Base-by-base conservation (phyloP, 37 sponge, comb jelly and placozoan genomes). In the Lycopodina hypogea region DNA sequence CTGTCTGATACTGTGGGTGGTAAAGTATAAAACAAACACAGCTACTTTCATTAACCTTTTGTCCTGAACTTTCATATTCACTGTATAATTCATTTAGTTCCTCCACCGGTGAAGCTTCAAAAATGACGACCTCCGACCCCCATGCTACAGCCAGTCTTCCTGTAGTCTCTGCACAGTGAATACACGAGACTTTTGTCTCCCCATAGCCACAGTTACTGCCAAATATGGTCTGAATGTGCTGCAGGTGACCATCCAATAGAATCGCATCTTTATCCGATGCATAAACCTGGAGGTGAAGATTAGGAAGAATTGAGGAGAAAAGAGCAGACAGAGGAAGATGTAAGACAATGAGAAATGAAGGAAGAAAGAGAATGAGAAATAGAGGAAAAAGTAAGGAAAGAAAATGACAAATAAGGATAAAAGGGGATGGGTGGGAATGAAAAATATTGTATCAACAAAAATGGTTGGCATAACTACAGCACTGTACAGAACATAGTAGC, bases 191-290 rank as follows among this genome's bases (percentile, higher is more conserved):
- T 7, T 36, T 29, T 9, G 57, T 72, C 29, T 72, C 59, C 11
- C 69, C 68, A 42, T 70, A 90, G 45, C 83, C 93, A 55, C 70
- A 75, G 65, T 64, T 64, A 21, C 56, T 34, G 22, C 87, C 83
- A 23, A 84, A 56, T 22, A 95, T 73, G 14, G 89, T 91, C 90
- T 95, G 95, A 0, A 95, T 19, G 56, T 78, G 82, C 37, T 74
- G 75, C 71, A 95, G 56, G 3, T 65, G 53, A 38, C 76, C 78
- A 52, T 84, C 78, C 37, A 95, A 53, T 15, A 95, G 50, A 11
- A 95, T 79, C 9, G 91, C 79, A 72, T 84, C 82, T 30, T 69
- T 76, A 17, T 89, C 95, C 18, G 92, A 95, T 14, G 93, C 92
- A 78, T 91, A 95, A 19, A 82, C 93, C 95, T 95, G 66, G 18